These are phyloP conservation scores for Manduca sexta DNA, from an alignment of 1,140 invertebrate genomes.

Conservation along the genomic window DNA sequence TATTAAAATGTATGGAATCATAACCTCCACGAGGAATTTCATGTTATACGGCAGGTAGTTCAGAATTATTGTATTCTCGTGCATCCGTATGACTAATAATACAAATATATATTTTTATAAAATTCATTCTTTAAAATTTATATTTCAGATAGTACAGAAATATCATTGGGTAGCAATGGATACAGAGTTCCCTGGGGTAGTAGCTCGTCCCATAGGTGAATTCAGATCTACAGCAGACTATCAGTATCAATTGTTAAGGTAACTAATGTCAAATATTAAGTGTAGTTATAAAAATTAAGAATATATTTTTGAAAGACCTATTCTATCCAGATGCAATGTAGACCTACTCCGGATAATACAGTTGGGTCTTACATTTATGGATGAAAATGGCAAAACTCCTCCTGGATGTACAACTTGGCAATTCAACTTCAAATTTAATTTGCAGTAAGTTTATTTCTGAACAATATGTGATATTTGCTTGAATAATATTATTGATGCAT, in stretches of 20 bases:
- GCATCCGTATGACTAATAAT: too few relatives aligned
- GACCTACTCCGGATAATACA: constrained; percentile 97
- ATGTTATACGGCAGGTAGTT: constrained; percentile 86
- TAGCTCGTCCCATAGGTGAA: constrained; percentile 97
- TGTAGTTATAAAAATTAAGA: neutral
- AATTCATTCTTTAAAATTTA: too few relatives aligned
- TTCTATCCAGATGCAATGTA: constrained; percentile 86
- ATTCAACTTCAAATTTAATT: constrained; percentile 98
- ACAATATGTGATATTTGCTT: too few relatives aligned
- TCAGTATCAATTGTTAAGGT: constrained; percentile 93
- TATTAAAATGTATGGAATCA: constrained; percentile 98
- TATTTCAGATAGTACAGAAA: constrained; percentile 85
- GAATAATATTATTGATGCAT: too few relatives aligned
- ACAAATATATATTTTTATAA: too few relatives aligned
- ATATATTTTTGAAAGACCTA: neutral
- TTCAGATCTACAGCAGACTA: constrained; percentile 96
- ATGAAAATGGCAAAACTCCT: constrained; percentile 94
- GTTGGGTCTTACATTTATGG: constrained; percentile 94
- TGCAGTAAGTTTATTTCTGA: constrained; percentile 79
- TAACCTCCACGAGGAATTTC: constrained; percentile 98
- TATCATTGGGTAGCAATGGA: constrained; percentile 99
- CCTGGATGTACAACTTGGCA: constrained; percentile 96
- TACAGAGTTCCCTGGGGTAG: constrained; percentile 99
- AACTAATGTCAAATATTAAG: too few relatives aligned
- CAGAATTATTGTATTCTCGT: too few relatives aligned